Percentiles rank a stretch among this genome's conserved stretches.
Evolutionary conservation across 2,113 vertebrate species (phyloP).

Genomic region (Seriola quinqueradiata): DNA sequence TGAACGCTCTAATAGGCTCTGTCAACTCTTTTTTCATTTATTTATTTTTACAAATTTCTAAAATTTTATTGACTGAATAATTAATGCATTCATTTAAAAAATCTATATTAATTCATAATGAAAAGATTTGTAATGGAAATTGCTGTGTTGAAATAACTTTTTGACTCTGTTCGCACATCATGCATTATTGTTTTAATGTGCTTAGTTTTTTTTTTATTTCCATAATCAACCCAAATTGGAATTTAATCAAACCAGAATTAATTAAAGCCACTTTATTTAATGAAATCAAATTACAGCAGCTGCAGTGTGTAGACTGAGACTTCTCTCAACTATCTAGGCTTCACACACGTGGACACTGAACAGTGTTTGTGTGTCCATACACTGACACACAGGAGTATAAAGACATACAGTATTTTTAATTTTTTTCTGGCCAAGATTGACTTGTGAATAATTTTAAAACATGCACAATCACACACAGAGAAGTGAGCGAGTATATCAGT

Average conservation of each 20-base stretch:
- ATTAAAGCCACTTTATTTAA: neutral
- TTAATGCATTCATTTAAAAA: neutral
- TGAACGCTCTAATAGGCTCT: too few relatives aligned
- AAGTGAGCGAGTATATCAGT: neutral
- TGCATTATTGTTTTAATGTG: neutral
- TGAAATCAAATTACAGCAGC: neutral
- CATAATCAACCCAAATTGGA: neutral
- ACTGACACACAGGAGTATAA: neutral
- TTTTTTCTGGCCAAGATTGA: neutral
- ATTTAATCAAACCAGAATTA: neutral
- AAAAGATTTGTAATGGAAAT: neutral
- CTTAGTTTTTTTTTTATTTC: neutral
- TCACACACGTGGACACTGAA: neutral
- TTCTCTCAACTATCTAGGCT: neutral
- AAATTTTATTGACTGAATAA: neutral
- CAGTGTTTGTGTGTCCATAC: neutral
- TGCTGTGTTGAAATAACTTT: neutral
- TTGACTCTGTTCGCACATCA: neutral
- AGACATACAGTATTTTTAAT: neutral
- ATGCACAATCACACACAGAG: neutral
- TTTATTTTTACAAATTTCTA: too few relatives aligned
- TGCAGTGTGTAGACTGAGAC: neutral
- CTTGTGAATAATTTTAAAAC: too few relatives aligned
- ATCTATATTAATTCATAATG: neutral
- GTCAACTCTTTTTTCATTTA: too few relatives aligned